Percentiles rank a stretch among this genome's conserved stretches.
Evolutionary conservation across 2,113 vertebrate species (phyloP).

Genomic region (Brienomyrus longianalis): DNA sequence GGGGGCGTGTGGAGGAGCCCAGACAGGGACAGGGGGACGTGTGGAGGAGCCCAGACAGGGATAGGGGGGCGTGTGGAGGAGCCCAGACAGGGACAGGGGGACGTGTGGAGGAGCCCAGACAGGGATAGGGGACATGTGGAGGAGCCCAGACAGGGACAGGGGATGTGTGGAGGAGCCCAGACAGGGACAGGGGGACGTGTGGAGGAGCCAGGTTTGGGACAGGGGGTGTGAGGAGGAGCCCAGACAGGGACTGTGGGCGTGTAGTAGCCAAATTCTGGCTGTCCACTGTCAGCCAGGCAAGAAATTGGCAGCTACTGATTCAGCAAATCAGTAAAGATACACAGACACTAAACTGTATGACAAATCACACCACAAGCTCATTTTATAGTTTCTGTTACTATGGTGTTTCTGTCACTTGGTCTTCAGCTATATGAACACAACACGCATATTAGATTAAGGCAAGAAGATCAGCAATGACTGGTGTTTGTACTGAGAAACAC

Average conservation of each 20-base stretch:
- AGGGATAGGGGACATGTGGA: background rate
- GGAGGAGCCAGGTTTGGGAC: background rate
- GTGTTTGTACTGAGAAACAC: background rate
- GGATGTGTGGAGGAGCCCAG: background rate
- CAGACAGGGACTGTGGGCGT: background rate
- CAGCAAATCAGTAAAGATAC: background rate
- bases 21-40: background rate
- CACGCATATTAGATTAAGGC: background rate
- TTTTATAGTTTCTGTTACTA: background rate
- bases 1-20: background rate
- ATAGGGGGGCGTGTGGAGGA: background rate
- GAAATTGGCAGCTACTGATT: background rate
- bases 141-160: too few species aligned
- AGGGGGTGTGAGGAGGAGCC: background rate
- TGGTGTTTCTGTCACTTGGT: background rate
- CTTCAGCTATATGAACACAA: background rate
- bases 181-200: background rate
- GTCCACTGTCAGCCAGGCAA: background rate
- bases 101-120: background rate
- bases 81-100: background rate
- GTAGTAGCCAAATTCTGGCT: background rate
- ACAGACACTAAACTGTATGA: background rate
- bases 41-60: background rate
- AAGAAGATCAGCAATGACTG: background rate
- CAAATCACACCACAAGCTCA: background rate